Percentiles rank a stretch among this genome's conserved stretches.
Conservation (phyloP, 2,888 invertebrate genomes). For the Mystacides longicornis region DNA sequence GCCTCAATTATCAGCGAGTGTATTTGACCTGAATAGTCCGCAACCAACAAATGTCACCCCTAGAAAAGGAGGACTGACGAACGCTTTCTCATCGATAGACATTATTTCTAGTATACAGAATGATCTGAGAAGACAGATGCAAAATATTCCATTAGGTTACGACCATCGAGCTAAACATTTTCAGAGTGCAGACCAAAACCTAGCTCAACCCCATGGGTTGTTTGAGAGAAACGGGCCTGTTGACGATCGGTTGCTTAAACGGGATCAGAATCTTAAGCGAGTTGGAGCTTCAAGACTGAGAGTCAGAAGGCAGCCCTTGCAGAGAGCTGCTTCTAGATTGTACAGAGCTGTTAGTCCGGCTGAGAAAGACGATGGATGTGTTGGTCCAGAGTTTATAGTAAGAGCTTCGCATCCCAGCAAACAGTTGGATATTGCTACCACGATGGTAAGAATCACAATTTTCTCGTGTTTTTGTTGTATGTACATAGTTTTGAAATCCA, state of each 20-base stretch:
- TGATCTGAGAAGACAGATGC: conserved; percentile 23
- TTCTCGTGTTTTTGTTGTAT: too few species aligned
- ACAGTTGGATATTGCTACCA: conserved; percentile 51
- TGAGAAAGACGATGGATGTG: conserved; percentile 39
- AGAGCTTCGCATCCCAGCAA: conserved; percentile 59
- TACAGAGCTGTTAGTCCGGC: conserved; percentile 49
- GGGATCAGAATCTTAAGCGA: conserved; percentile 13
- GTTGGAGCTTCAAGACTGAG: conserved; percentile 27
- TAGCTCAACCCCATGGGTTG: not conserved
- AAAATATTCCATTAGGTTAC: not conserved
- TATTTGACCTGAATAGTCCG: conserved; percentile 19
- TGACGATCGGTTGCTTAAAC: not conserved
- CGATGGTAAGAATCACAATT: conserved; percentile 43
- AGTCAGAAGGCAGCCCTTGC: conserved; percentile 56
- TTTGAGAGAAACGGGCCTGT: conserved; percentile 9
- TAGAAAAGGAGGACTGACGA: conserved; percentile 40
- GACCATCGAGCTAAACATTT: not conserved
- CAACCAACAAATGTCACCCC: conserved; percentile 6
- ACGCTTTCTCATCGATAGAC: conserved; percentile 43
- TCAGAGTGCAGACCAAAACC: not conserved
- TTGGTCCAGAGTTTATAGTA: conserved; percentile 70
- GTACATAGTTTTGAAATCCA: too few species aligned
- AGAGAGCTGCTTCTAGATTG: conserved; percentile 63
- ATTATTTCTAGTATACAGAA: conserved; percentile 44
- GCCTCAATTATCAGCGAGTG: conserved; percentile 31